Percentiles rank a stretch among this genome's conserved stretches.
Conservation (phyloP, 2,113 vertebrate genomes). For the Acinonyx jubatus region DNA sequence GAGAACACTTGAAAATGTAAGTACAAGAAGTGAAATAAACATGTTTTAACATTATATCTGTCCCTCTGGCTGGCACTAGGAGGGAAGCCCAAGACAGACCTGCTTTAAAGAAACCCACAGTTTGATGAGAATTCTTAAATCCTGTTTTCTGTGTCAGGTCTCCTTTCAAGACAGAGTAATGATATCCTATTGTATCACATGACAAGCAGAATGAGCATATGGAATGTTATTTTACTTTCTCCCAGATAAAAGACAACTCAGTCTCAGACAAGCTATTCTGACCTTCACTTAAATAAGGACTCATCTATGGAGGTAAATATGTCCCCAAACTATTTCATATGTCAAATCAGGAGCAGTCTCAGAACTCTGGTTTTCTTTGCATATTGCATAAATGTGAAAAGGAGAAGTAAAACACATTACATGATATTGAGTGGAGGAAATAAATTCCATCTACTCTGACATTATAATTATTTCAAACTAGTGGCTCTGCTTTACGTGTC, state of each 20-base stretch:
- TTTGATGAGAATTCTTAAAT: background rate
- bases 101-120: background rate
- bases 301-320: background rate
- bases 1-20: background rate
- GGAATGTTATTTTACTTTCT: background rate
- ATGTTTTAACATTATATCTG: background rate
- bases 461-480: background rate
- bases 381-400: background rate
- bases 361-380: background rate
- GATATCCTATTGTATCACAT: background rate
- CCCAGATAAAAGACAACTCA: background rate
- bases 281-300: background rate
- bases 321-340: background rate
- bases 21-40: background rate
- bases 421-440: background rate
- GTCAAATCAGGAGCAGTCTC: background rate
- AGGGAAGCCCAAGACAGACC: background rate
- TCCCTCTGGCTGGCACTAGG: background rate
- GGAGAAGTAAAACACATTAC: background rate
- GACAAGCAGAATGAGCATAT: background rate
- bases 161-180: background rate
- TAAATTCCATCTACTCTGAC: background rate
- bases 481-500: background rate
- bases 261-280: background rate
- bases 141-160: background rate